Evolutionary conservation across 2,888 invertebrate species (phyloP), one percentile per base, ranked within the genome.

Genomic region (Tubulanus polymorphus): DNA sequence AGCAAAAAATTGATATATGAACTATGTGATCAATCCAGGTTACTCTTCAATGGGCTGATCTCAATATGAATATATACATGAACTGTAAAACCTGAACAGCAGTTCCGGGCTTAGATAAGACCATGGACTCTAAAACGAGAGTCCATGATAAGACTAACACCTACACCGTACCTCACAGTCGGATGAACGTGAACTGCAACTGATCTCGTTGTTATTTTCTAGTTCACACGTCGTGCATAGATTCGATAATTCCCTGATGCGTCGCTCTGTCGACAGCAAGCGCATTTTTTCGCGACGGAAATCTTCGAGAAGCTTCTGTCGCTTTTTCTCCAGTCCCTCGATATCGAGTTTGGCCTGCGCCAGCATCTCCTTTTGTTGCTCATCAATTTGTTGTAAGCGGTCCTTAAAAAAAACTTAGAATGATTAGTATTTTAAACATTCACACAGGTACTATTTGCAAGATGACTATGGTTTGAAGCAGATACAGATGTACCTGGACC

Each of bases 281-380:
- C 37, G 46, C 29, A 37, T 51, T 37, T 57, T 57, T 46, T 56
- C 56, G 6, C 41, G 41, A 8, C 88, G 87, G 18, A 91, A 85
- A 71, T 84, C 80, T 52, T 84, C 82, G 60, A 86, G 79, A 61
- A 86, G 82, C 59, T 87, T 85, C n/a, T 86, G 74, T 50, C 80
- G 63, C 37, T 72, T 68, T 37, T 65, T 64, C 59, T 80, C 79
- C 56, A 79, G 62, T 5, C 56, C 67, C 57, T 77, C 74, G 57
- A 79, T 75, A 58, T 79, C 79, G 48, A 68, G 82, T 0, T 88
- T 88, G 27, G 87, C 85, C 23, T 67, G 62, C 10, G 60, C 52
- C 25, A 75, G 60, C 74, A 75, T 74, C 20, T 73, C 70, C 46
- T 65, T 63, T 60, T 75, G 75, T 58, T 73, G 74, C 12, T 59